A percentile compares a stretch with the other conserved stretches of the same genome.
These are phyloP conservation scores for Drosophila tripunctata DNA, from an alignment of 2,888 invertebrate genomes.

Conservation along the genomic window DNA sequence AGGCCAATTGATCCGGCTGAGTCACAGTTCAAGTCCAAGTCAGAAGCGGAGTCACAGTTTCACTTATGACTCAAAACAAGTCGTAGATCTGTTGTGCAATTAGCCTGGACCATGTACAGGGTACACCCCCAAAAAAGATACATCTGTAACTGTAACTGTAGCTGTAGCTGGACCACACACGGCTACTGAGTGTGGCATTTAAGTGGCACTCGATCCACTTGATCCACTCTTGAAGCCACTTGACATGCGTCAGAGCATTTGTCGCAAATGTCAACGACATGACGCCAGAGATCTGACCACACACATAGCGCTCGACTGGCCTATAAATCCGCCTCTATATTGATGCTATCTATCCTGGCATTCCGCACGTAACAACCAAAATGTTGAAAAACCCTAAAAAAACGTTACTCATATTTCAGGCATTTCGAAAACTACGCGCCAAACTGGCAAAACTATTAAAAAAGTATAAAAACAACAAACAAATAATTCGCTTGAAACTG, in stretches of 20 bases:
- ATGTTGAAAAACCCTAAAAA: conserved; percentile 20
- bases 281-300: conserved; percentile 72
- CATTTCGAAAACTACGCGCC: conserved; percentile 64
- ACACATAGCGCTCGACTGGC: conserved; percentile 42
- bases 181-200: conserved; percentile 25
- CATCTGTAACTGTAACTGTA: background rate
- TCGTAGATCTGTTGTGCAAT: conserved; percentile 56
- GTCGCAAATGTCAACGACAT: conserved; percentile 79
- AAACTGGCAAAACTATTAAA: conserved; percentile 75
- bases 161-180: conserved; percentile 73
- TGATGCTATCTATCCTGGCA: conserved; percentile 64
- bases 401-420: conserved; percentile 75
- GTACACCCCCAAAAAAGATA: conserved; percentile 67
- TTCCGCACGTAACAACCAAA: conserved; percentile 52
- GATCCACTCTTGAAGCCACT: conserved; percentile 43
- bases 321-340: conserved; percentile 67
- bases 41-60: conserved; percentile 10
- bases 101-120: conserved; percentile 50
- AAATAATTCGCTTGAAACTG: conserved; percentile 75
- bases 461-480: conserved; percentile 11
- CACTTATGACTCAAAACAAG: conserved; percentile 31
- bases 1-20: conserved; percentile 23
- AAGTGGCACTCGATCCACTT: conserved; percentile 32
- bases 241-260: conserved; percentile 75
- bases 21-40: conserved; percentile 39